A percentile compares a stretch with the other conserved stretches of the same genome.
These are phyloP conservation scores for Amazona guildingii DNA, from an alignment of 2,113 vertebrate species.

Conservation along the genomic window DNA sequence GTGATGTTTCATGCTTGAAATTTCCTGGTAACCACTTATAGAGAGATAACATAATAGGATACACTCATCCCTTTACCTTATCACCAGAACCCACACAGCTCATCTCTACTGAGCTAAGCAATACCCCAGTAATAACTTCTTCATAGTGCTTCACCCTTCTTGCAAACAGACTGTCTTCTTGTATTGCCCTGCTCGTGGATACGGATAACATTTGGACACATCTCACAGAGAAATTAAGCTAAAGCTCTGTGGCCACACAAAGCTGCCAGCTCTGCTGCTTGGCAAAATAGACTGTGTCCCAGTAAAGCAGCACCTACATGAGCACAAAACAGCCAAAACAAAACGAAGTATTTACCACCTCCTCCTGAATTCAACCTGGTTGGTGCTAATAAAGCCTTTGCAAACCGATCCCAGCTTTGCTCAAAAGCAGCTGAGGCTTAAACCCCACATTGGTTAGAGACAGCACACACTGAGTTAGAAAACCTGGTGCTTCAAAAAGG, in stretches of 20 bases:
- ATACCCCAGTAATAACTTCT: neutral
- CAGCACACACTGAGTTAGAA: neutral
- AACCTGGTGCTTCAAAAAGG: neutral
- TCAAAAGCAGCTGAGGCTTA: neutral
- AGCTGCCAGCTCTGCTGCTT: neutral
- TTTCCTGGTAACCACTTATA: neutral
- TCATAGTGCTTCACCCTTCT: neutral
- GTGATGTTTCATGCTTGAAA: neutral
- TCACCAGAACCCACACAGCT: neutral
- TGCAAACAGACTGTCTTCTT: neutral
- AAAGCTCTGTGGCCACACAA: neutral
- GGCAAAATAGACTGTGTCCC: neutral
- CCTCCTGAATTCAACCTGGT: neutral
- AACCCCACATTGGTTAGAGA: neutral
- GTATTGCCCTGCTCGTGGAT: neutral
- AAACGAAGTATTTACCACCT: neutral
- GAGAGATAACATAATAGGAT: neutral
- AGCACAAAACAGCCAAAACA: neutral
- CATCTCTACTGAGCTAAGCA: neutral
- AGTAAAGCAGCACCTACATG: neutral
- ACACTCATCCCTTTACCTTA: neutral
- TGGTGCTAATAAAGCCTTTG: neutral
- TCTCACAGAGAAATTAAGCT: neutral
- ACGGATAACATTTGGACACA: fast-evolving
- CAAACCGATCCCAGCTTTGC: neutral